phyloP scores from a whole-genome alignment of 2,113 vertebrate genomes.

The Globicephala melas region DNA sequence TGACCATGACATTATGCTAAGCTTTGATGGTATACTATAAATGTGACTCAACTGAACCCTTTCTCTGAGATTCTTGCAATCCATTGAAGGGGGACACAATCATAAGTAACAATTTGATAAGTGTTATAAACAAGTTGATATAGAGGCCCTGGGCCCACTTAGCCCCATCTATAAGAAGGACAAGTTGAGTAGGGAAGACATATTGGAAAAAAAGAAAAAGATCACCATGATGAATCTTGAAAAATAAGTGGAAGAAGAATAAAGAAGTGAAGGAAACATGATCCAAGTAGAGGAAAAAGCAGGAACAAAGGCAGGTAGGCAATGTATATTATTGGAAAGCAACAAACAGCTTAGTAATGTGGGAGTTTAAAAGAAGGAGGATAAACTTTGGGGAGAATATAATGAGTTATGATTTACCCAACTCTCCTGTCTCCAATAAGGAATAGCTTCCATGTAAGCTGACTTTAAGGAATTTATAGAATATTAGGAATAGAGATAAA shows the following conservation, averaged over 20 bases:
- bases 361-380: background rate
- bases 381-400: background rate
- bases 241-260: background rate
- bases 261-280: background rate
- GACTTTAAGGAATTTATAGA: background rate
- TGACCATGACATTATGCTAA: background rate
- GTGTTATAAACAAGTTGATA: background rate
- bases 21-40: background rate
- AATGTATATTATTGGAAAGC: background rate
- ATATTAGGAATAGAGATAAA: background rate
- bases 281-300: background rate
- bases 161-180: background rate
- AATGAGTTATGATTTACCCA: background rate
- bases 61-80: background rate
- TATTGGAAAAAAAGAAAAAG: background rate
- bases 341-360: background rate
- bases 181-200: background rate
- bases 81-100: background rate
- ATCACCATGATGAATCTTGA: background rate
- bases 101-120: background rate
- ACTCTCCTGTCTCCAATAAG: background rate
- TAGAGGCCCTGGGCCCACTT: background rate
- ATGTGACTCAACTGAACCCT: background rate
- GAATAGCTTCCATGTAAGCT: background rate
- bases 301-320: background rate